phyloP scores from a whole-genome alignment of 2,888 invertebrate species.

The Tenthredo amoena region DNA sequence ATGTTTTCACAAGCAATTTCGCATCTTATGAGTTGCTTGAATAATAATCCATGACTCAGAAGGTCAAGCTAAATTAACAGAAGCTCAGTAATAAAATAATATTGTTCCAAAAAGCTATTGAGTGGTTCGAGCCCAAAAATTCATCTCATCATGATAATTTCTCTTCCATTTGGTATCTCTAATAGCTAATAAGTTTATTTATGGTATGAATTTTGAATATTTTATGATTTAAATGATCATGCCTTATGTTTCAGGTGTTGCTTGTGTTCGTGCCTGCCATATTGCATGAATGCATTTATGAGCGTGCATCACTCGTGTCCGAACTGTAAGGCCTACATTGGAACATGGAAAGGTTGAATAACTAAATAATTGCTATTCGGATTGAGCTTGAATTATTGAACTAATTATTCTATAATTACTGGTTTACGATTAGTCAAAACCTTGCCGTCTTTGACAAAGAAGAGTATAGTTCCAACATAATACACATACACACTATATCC shows the following conservation, averaged over 20 bases:
- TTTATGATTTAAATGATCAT: neutral
- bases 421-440: conserved; percentile 6
- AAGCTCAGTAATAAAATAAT: neutral
- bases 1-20: neutral
- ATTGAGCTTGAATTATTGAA: conserved; percentile 22
- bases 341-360: conserved; percentile 77
- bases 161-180: neutral
- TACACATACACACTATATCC: neutral
- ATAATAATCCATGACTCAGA: neutral
- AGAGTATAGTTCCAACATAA: neutral
- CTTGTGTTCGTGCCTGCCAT: conserved; percentile 80
- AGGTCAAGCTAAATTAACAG: neutral
- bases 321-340: conserved; percentile 78
- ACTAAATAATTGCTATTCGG: neutral
- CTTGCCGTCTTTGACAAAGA: neutral
- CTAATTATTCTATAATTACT: conserved; percentile 29
- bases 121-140: neutral
- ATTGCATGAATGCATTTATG: conserved; percentile 79
- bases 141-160: neutral
- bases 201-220: neutral
- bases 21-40: neutral
- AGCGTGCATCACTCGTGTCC: conserved; percentile 79
- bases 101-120: neutral
- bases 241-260: conserved; percentile 77
- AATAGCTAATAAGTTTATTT: neutral